phyloP scores from a whole-genome alignment of 2,113 vertebrate species.

The Chauna torquata region DNA sequence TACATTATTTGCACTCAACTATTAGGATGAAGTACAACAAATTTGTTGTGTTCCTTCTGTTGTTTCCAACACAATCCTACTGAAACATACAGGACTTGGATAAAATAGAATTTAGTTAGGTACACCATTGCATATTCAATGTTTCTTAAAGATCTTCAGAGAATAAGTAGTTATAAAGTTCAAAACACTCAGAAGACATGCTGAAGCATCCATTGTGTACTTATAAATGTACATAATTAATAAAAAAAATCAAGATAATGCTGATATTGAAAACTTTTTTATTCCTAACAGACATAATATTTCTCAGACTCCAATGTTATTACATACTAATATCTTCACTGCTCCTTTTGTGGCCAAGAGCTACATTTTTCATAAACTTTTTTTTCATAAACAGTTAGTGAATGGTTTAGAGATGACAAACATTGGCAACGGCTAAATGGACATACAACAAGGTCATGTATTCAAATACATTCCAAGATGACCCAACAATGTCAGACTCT shows the following conservation, averaged over 20 bases:
- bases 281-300: not conserved
- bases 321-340: not conserved
- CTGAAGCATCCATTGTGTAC: not conserved
- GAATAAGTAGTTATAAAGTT: not conserved
- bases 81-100: not conserved
- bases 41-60: not conserved
- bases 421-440: not conserved
- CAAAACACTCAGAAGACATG: not conserved
- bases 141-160: not conserved
- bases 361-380: not conserved
- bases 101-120: not conserved
- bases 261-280: not conserved
- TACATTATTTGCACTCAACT: not conserved
- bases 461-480: not conserved
- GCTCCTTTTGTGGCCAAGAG: not conserved
- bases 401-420: not conserved
- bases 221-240: not conserved
- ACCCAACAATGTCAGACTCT: not conserved
- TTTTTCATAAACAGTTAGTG: not conserved
- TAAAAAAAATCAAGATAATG: not conserved
- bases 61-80: not conserved
- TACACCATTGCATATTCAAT: not conserved
- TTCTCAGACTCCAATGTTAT: not conserved
- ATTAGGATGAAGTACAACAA: not conserved
- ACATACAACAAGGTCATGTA: not conserved